Evolutionary conservation across 2,888 invertebrate genomes (phyloP).

Genomic region (Icerya purchasi): DNA sequence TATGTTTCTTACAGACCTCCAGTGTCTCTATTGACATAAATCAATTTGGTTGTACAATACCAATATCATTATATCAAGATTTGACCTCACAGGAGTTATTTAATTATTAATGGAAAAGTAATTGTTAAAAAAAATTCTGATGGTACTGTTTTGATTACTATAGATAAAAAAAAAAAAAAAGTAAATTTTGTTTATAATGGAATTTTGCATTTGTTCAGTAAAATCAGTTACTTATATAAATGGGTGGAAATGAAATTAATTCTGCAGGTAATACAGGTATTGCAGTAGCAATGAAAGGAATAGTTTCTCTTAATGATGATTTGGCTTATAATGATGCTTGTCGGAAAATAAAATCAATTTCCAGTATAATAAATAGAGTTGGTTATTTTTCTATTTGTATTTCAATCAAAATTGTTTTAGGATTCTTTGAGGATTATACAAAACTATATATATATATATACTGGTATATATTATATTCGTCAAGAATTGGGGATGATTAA

Average conservation of each 20-base stretch:
- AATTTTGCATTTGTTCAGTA: not conserved
- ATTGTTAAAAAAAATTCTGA: not conserved
- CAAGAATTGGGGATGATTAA: too few species aligned
- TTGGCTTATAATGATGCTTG: not conserved
- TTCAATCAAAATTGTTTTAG: too few species aligned
- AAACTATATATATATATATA: too few species aligned
- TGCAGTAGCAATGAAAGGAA: not conserved
- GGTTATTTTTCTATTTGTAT: too few species aligned
- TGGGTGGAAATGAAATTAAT: not conserved
- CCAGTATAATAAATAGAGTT: too few species aligned
- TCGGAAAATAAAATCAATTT: not conserved
- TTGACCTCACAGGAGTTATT: not conserved
- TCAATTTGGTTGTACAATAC: not conserved
- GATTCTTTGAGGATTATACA: too few species aligned
- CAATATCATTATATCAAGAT: not conserved
- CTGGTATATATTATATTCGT: too few species aligned
- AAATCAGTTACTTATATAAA: not conserved
- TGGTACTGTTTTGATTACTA: not conserved
- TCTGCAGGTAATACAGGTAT: not conserved
- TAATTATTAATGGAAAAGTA: not conserved
- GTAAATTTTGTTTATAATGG: not conserved
- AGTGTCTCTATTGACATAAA: not conserved
- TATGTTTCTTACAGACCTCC: not conserved
- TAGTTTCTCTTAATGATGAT: not conserved
- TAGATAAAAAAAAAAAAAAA: not conserved